These are phyloP conservation scores for Apostichopus californicus DNA, from an alignment of 35 echinoderm and acorn worm genomes.

Conservation along the genomic window DNA sequence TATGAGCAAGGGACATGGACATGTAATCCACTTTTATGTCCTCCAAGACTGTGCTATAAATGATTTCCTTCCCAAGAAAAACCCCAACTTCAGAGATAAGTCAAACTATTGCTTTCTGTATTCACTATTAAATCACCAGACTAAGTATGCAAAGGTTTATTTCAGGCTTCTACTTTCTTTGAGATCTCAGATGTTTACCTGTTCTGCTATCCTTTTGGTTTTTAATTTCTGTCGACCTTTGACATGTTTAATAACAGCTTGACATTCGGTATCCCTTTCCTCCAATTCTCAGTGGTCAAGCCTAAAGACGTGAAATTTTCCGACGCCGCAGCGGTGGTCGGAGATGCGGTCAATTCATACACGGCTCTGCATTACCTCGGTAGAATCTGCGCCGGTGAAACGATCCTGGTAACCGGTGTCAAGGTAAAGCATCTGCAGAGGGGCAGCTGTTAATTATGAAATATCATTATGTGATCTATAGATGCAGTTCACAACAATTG, in stretches of 20 bases:
- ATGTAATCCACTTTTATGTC: too few relatives aligned
- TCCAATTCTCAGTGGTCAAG: slow-evolving; percentile 60
- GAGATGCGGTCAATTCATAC: slow-evolving; percentile 83
- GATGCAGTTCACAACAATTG: not conserved
- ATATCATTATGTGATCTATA: not conserved
- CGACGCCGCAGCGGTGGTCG: slow-evolving; percentile 80
- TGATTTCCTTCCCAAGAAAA: too few relatives aligned
- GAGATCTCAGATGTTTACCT: too few relatives aligned
- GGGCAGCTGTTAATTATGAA: not conserved
- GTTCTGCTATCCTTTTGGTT: too few relatives aligned
- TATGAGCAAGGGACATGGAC: too few relatives aligned
- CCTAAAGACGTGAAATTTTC: slow-evolving; percentile 71
- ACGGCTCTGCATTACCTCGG: slow-evolving; percentile 82
- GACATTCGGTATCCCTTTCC: not conserved
- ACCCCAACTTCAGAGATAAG: too few relatives aligned
- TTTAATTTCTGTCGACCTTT: too few relatives aligned
- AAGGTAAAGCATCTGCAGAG: slow-evolving; percentile 7
- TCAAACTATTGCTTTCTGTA: too few relatives aligned
- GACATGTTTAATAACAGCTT: not conserved
- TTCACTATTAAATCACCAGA: too few relatives aligned
- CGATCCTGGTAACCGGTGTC: slow-evolving; percentile 68
- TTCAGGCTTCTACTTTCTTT: too few relatives aligned
- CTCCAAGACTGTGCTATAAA: too few relatives aligned
- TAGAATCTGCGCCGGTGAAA: slow-evolving; percentile 81
- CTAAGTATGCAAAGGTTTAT: too few relatives aligned